Evolutionary conservation across 2,797 vertebrate genomes (phyloP).

Genomic region (Microchirus variegatus): DNA sequence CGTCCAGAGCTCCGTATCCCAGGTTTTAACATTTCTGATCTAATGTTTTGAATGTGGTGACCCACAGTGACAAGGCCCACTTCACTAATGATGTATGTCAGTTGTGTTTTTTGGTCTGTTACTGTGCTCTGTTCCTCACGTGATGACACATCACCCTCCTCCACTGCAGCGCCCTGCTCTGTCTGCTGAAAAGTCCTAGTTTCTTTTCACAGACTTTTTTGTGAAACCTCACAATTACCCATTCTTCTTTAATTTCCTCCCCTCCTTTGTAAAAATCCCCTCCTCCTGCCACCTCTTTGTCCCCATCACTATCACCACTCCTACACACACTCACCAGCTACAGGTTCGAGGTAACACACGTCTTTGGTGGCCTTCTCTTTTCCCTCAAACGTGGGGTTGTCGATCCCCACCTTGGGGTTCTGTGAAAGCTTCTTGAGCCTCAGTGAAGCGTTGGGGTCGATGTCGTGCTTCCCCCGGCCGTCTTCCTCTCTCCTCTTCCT

Average conservation of each 20-base stretch:
- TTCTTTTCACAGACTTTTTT: constrained; percentile 12
- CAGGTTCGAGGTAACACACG: constrained; percentile 27
- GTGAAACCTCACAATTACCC: constrained; percentile 34
- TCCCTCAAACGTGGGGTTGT: constrained; percentile 93
- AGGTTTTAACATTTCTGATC: too few relatives aligned
- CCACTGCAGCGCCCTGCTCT: constrained; percentile 15
- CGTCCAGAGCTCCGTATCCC: too few relatives aligned
- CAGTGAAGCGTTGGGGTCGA: constrained; percentile 89
- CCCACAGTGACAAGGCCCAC: too few relatives aligned
- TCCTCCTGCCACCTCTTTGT: constrained; percentile 18
- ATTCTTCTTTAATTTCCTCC: constrained; percentile 32
- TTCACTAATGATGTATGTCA: too few relatives aligned
- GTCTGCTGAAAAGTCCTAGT: constrained; percentile 19
- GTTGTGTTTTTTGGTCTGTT: too few relatives aligned
- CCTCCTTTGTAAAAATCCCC: constrained; percentile 28
- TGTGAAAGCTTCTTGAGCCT: constrained; percentile 92
- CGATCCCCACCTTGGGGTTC: constrained; percentile 92
- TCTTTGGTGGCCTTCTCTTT: constrained; percentile 69
- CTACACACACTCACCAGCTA: constrained; percentile 57
- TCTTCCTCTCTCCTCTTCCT: constrained; percentile 89
- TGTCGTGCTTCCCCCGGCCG: constrained; percentile 84
- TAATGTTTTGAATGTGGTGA: too few relatives aligned
- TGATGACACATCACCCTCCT: constrained; percentile 29
- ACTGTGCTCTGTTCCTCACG: background rate
- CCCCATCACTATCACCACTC: background rate